Evolutionary conservation across 2,113 vertebrate species (phyloP).

Genomic region (Atlantisia rogersi): DNA sequence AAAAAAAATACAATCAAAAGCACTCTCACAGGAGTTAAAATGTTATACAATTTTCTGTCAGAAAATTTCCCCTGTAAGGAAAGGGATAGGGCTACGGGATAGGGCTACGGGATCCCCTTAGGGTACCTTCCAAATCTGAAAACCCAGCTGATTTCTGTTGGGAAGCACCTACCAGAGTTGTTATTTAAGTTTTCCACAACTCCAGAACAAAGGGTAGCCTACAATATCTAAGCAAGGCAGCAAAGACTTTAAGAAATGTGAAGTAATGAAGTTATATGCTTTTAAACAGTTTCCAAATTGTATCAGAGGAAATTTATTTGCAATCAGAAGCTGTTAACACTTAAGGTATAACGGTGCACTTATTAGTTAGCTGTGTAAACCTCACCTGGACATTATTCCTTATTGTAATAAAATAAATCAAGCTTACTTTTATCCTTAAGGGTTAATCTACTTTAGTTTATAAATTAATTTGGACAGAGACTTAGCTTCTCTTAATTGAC

Average conservation of each 20-base stretch:
- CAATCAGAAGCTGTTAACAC: background rate
- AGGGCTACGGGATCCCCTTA: background rate
- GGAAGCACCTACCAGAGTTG: background rate
- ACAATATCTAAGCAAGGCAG: background rate
- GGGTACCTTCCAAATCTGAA: background rate
- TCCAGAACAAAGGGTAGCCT: background rate
- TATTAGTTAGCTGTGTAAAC: background rate
- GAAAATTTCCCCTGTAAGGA: background rate
- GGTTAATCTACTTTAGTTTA: slow-evolving; percentile 19
- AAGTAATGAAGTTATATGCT: background rate
- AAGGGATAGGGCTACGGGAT: background rate
- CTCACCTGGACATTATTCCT: background rate
- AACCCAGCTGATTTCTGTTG: background rate
- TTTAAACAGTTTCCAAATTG: background rate
- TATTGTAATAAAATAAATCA: background rate
- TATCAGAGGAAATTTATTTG: background rate
- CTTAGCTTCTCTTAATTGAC: slow-evolving; percentile 8
- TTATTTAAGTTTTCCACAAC: background rate
- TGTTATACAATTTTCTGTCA: background rate
- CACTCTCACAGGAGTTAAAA: background rate
- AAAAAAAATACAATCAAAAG: background rate
- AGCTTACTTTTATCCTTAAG: background rate
- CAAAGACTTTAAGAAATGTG: background rate
- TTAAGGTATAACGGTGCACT: background rate
- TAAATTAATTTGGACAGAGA: slow-evolving; percentile 20